Conservation (phyloP, 1,140 invertebrate genomes). For the Megalonaias nervosa region DNA sequence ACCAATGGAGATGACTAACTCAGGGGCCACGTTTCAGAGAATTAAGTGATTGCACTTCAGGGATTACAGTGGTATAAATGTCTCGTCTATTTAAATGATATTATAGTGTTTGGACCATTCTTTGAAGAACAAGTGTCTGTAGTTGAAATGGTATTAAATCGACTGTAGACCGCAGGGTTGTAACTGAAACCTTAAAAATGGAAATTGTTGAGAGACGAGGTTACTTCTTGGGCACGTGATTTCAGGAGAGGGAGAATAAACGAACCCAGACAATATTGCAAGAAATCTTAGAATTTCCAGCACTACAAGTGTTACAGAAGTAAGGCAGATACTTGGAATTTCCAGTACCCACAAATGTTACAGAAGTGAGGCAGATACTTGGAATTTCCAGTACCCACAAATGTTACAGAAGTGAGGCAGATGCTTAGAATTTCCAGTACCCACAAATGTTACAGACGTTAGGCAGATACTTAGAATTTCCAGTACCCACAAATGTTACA, state of each 20-base stretch:
- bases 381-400: not conserved
- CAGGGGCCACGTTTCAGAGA: too few species aligned
- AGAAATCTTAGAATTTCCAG: not conserved
- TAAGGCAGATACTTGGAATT: not conserved
- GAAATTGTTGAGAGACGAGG: slow-evolving; percentile 2
- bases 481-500: slow-evolving; percentile 3
- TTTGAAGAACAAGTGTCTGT: not conserved
- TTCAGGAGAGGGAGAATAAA: slow-evolving; percentile 1
- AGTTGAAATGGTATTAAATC: not conserved
- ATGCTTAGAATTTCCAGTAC: not conserved
- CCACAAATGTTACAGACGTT: not conserved
- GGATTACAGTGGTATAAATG: too few species aligned
- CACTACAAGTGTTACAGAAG: slow-evolving; percentile 5
- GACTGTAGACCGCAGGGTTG: not conserved
- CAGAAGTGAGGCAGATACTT: slow-evolving; percentile 5
- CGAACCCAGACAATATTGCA: slow-evolving; percentile 4
- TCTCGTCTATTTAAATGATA: not conserved
- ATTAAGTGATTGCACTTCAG: too few species aligned
- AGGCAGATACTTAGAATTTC: not conserved
- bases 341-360: slow-evolving; percentile 2
- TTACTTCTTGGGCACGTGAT: slow-evolving; percentile 10
- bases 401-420: not conserved
- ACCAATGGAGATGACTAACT: too few species aligned
- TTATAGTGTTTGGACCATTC: slow-evolving; percentile 2
- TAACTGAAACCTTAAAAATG: slow-evolving; percentile 9